phyloP scores from a whole-genome alignment of 1,140 invertebrate species.

The Drosophila busckii region DNA sequence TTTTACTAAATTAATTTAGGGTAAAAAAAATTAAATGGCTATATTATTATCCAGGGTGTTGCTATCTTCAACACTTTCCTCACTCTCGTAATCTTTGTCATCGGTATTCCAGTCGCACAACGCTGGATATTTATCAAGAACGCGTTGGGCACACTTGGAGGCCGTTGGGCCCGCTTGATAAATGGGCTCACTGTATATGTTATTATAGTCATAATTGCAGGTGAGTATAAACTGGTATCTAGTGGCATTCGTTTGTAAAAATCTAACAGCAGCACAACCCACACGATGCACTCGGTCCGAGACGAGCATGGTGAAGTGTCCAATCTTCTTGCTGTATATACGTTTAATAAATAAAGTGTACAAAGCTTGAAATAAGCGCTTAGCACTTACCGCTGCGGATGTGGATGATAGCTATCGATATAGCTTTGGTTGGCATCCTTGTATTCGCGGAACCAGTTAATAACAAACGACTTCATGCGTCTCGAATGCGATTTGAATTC shows the following conservation, averaged over 20 bases:
- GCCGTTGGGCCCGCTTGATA: conserved; percentile 52
- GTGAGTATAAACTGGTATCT: conserved; percentile 58
- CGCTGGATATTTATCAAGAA: conserved; percentile 48
- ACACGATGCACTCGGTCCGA: conserved; percentile 60
- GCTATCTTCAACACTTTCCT: conserved; percentile 38
- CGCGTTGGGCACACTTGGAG: conserved; percentile 45
- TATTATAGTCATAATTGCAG: conserved; percentile 72
- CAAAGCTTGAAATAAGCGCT: not conserved
- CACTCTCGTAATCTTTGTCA: conserved; percentile 31
- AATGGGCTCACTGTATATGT: conserved; percentile 53
- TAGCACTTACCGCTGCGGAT: conserved; percentile 57
- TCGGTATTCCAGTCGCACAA: conserved; percentile 55
- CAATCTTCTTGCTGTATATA: conserved; percentile 57
- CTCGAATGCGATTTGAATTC: conserved; percentile 69
- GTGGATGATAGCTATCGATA: conserved; percentile 54
- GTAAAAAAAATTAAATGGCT: conserved; percentile 9
- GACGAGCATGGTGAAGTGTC: conserved; percentile 64
- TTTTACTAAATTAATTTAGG: not conserved
- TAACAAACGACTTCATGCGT: conserved; percentile 67
- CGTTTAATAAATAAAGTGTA: not conserved
- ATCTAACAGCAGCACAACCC: conserved; percentile 64
- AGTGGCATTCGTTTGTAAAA: conserved; percentile 22
- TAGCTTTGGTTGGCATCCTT: conserved; percentile 65
- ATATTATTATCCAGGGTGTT: conserved; percentile 51
- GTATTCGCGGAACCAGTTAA: conserved; percentile 68